A percentile compares a stretch with the other conserved stretches of the same genome.
Conservation (phyloP, 2,888 invertebrate genomes). For the Limnephilus rhombicus region DNA sequence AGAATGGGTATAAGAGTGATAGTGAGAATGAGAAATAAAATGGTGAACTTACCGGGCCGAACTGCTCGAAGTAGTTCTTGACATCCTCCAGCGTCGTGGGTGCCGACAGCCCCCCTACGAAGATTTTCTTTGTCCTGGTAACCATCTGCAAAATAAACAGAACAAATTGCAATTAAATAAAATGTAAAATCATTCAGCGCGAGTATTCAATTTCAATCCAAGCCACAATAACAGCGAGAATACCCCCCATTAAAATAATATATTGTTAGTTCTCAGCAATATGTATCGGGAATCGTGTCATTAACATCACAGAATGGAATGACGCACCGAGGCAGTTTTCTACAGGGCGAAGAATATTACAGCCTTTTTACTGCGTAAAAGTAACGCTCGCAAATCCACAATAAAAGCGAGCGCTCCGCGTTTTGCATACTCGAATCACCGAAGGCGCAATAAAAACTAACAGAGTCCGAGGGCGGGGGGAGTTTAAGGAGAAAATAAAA, state of each 20-base stretch:
- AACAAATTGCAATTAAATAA: slow-evolving; percentile 55
- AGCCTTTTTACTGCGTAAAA: slow-evolving; percentile 48
- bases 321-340: slow-evolving; percentile 28
- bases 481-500: slow-evolving; percentile 57
- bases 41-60: slow-evolving; percentile 94
- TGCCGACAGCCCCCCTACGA: slow-evolving; percentile 99
- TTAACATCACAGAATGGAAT: slow-evolving; percentile 26
- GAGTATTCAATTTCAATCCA: neutral
- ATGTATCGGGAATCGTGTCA: slow-evolving; percentile 34
- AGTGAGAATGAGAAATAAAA: neutral
- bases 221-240: neutral
- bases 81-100: slow-evolving; percentile 99
- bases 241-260: neutral
- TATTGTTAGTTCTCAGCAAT: neutral
- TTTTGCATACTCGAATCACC: slow-evolving; percentile 55
- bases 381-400: slow-evolving; percentile 52
- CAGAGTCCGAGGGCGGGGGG: slow-evolving; percentile 15
- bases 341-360: slow-evolving; percentile 41
- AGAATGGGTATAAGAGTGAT: too few species aligned
- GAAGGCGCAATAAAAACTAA: slow-evolving; percentile 58
- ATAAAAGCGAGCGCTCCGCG: slow-evolving; percentile 46
- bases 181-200: slow-evolving; percentile 4
- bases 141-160: slow-evolving; percentile 91
- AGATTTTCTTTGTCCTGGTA: slow-evolving; percentile 99
- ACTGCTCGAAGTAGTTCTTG: slow-evolving; percentile 99